Evolutionary conservation across 2,888 invertebrate species (phyloP), one percentile per base, ranked within the genome.

Genomic region (Tipula vernalis): DNA sequence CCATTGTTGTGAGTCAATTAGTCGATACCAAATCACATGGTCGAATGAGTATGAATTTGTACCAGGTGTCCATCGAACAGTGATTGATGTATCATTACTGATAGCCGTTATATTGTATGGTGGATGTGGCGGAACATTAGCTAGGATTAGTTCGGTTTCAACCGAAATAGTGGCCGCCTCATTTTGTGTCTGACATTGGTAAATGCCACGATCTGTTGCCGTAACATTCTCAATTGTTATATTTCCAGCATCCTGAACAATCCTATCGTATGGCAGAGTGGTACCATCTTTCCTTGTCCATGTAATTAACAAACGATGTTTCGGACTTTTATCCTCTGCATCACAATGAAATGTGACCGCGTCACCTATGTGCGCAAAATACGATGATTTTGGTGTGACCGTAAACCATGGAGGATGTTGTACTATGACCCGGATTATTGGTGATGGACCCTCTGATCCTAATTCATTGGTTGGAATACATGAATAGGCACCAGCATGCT

Each of bases 381-480:
- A 98, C 90, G 96, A 93, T 89, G 96, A 95, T 90, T 95, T 95
- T 28, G 98, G 98, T 18, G 95, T 95, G 86, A 95, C 92, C 12
- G 94, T 94, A 91, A 98, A 96, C 89, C 95, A 94, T 36, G 98
- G 98, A 51, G 98, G 97, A 88, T 96, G 95, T 93, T 95, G 95
- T 88, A 97, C 96, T 89, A 96, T 94, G 89, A 97, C 96, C 89
- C 95, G 95, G 91, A 98, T 97, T 86, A 95, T 94, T 44, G 96
- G 94, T 87, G 98, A 98, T 36, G 96, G 94, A 8, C 97, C 97
- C 89, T 95, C 96, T 41, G 96, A 95, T 86, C 98, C 98, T 89
- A 98, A 93, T 88, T 95, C 94, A 91, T 98, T 98, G 92, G 96
- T 96, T 85, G 98, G 98, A 36, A 97, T 97, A 92, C 98, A 98